Conservation (phyloP, 2,113 vertebrate species). For the Pelvicachromis taeniatus region DNA sequence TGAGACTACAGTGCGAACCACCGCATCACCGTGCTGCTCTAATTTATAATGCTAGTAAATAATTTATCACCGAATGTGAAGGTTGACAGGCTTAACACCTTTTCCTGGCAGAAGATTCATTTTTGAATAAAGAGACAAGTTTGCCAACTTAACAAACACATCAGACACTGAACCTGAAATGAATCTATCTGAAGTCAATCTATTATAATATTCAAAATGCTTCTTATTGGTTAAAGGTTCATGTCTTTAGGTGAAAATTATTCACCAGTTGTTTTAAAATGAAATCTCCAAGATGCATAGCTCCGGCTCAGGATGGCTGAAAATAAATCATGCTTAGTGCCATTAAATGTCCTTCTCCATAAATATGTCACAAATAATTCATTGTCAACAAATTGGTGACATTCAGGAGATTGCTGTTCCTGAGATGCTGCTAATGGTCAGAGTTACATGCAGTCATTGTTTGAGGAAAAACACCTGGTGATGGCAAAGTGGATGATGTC, state of each 20-base stretch:
- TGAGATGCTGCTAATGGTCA: neutral
- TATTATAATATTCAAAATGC: neutral
- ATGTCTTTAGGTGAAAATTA: neutral
- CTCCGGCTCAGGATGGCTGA: neutral
- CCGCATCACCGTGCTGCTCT: neutral
- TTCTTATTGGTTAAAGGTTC: neutral
- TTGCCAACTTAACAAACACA: neutral
- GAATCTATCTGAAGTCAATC: neutral
- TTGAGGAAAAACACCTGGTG: neutral
- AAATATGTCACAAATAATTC: constrained; percentile 11
- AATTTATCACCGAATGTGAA: neutral
- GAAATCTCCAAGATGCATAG: neutral
- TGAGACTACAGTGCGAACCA: neutral
- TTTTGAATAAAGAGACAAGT: neutral
- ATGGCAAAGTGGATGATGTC: constrained; percentile 7
- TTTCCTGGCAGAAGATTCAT: neutral
- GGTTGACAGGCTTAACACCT: neutral
- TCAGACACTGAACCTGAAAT: neutral
- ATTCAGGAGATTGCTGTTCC: neutral
- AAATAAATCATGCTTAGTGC: neutral
- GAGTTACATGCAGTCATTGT: constrained; percentile 13
- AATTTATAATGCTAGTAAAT: neutral
- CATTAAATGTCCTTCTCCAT: neutral
- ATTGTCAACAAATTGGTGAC: constrained; percentile 30
- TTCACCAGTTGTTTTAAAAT: neutral